Percentiles rank a stretch among this genome's conserved stretches.
phyloP scores from a whole-genome alignment of 2,888 invertebrate genomes.

The Drosophila mimetica region DNA sequence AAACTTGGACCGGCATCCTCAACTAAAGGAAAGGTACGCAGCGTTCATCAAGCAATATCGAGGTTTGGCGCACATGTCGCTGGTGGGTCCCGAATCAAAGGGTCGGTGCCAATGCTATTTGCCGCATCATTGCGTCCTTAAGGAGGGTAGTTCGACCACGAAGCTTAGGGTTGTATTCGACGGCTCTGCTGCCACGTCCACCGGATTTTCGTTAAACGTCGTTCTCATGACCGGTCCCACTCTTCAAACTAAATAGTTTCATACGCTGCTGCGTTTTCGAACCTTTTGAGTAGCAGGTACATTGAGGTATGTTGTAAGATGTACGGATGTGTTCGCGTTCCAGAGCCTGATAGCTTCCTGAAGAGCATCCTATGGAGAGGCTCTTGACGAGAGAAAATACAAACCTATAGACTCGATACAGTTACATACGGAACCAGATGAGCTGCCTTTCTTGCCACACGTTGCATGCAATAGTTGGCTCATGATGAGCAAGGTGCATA shows the following conservation, averaged over 20 bases:
- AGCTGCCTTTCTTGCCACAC: no score
- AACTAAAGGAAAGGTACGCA: background rate
- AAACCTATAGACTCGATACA: no score
- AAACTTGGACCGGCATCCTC: background rate
- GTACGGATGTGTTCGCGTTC: no score
- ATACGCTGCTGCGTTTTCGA: background rate
- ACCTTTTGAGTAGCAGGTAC: background rate
- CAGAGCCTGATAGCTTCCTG: no score
- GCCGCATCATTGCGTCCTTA: no score
- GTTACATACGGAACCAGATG: no score
- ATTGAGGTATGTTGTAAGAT: no score
- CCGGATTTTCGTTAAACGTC: background rate
- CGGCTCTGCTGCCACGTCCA: background rate
- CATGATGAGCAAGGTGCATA: background rate
- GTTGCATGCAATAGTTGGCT: background rate
- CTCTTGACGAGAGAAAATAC: no score
- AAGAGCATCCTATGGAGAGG: no score
- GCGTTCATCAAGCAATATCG: background rate
- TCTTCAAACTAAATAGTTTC: background rate
- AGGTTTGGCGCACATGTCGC: background rate
- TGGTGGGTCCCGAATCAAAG: no score
- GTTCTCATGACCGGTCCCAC: background rate
- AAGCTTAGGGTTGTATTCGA: background rate
- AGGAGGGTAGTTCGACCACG: no score
- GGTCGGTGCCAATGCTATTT: no score